Evolutionary conservation across 1,140 invertebrate species (phyloP).

Genomic region (Scaptomyza montana): DNA sequence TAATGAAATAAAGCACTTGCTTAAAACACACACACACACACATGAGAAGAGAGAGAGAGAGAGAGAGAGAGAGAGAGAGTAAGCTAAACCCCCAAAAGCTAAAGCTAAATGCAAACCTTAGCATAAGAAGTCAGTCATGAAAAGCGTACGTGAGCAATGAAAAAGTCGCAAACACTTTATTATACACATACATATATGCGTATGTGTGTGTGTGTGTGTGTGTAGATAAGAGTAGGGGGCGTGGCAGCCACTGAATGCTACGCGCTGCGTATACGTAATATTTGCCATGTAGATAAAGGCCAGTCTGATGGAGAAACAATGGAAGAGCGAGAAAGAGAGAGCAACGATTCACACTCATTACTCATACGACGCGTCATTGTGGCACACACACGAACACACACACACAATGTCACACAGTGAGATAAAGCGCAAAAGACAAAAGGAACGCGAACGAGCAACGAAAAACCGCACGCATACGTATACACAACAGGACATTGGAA

Average conservation of each 20-base stretch:
- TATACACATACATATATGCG: slow-evolving; percentile 48
- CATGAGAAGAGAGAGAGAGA: slow-evolving; percentile 9
- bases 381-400: slow-evolving; percentile 3
- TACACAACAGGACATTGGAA: slow-evolving; percentile 23
- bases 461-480: slow-evolving; percentile 38
- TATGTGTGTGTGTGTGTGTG: neutral
- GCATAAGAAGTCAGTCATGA: slow-evolving; percentile 80
- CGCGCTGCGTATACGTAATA: slow-evolving; percentile 80
- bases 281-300: slow-evolving; percentile 64
- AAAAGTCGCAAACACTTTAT: slow-evolving; percentile 83
- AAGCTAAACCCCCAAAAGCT: slow-evolving; percentile 49
- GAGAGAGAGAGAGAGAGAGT: slow-evolving; percentile 12
- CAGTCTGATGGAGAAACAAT: slow-evolving; percentile 35
- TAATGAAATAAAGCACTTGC: slow-evolving; percentile 82
- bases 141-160: slow-evolving; percentile 81
- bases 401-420: slow-evolving; percentile 33
- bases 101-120: slow-evolving; percentile 54
- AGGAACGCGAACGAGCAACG: slow-evolving; percentile 29
- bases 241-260: slow-evolving; percentile 72
- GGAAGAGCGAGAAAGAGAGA: neutral
- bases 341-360: slow-evolving; percentile 56
- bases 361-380: slow-evolving; percentile 79
- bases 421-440: slow-evolving; percentile 66
- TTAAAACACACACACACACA: slow-evolving; percentile 43
- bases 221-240: neutral